phyloP scores from a whole-genome alignment of 2,113 vertebrate species.

The Canis aureus region DNA sequence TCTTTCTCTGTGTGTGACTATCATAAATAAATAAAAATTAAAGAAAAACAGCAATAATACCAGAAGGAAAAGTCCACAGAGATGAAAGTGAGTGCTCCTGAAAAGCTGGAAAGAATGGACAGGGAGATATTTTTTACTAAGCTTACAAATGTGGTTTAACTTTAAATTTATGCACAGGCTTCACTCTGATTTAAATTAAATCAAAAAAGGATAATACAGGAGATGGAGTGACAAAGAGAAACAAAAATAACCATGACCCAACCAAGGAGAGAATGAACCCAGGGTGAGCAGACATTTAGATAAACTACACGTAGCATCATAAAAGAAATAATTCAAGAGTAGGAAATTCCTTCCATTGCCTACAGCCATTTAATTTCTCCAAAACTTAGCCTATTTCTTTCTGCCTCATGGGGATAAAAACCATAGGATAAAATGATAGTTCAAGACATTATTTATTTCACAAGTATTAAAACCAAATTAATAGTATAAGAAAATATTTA shows the following conservation, averaged over 20 bases:
- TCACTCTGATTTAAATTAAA: neutral
- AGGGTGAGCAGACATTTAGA: neutral
- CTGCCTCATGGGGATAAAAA: neutral
- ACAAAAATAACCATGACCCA: neutral
- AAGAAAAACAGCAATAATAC: neutral
- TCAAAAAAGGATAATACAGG: neutral
- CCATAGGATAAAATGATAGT: neutral
- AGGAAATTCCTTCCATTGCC: neutral
- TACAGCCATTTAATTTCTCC: neutral
- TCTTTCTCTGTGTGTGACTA: too few species aligned
- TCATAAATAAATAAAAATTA: too few species aligned
- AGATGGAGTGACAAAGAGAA: neutral
- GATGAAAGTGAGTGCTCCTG: neutral
- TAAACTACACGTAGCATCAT: neutral
- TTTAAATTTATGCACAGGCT: neutral
- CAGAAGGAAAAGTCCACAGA: neutral
- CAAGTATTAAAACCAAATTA: neutral
- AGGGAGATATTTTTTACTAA: neutral
- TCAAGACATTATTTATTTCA: neutral
- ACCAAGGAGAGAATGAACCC: neutral
- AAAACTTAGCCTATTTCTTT: neutral
- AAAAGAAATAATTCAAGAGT: neutral
- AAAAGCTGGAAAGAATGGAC: neutral
- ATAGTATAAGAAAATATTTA: neutral
- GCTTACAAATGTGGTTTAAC: neutral